Base-by-base conservation (phyloP, 1,140 invertebrate species). In the Monomorium pharaonis region DNA sequence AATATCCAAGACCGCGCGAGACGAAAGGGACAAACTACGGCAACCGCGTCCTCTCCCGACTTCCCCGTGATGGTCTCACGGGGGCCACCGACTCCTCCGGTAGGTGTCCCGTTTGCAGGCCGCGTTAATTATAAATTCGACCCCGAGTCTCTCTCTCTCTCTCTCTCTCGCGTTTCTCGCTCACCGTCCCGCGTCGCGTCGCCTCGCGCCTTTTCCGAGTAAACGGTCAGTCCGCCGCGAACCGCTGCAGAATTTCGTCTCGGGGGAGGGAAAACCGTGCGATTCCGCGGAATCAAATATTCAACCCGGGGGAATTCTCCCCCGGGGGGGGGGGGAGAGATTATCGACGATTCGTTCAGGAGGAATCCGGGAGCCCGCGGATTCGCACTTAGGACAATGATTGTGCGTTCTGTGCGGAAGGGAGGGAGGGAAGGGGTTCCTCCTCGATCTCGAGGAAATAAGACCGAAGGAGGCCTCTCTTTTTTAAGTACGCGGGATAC, bases 51-150 rank as follows among this genome's bases (percentile, higher is more conserved):
- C 78, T 84, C 74, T 67, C 18, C 56, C 51, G 60, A 42, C 62
- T n/a, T n/a, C n/a, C n/a, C n/a, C n/a, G n/a, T n/a, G n/a, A 56
- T 49, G 37, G 42, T 80, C 62, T 77, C 72, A 27, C 78, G 62
- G 27, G 60, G 58, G 24, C 51, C 58, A 72, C 63, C 63, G 89
- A 69, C 69, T 90, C n/a, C n/a, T n/a, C 89, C 89, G 84, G 86
- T 84, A 88, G 88, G 87, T 91, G 91, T 92, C 86, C 92, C 91
- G 90, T 92, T 93, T 93, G 89, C 87, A 75, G 70, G 74, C 86
- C 85, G 86, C 86, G 92, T 92, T 93, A 93, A 93, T 93, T 93
- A 93, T 93, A 92, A 93, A 93, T 92, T 92, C 89, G 89, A 90
- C 86, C 87, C n/a, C 85, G 69, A 91, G 88, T 89, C 87, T 86